Conservation (phyloP, 2,888 invertebrate species). For the Campoplex capitator region DNA sequence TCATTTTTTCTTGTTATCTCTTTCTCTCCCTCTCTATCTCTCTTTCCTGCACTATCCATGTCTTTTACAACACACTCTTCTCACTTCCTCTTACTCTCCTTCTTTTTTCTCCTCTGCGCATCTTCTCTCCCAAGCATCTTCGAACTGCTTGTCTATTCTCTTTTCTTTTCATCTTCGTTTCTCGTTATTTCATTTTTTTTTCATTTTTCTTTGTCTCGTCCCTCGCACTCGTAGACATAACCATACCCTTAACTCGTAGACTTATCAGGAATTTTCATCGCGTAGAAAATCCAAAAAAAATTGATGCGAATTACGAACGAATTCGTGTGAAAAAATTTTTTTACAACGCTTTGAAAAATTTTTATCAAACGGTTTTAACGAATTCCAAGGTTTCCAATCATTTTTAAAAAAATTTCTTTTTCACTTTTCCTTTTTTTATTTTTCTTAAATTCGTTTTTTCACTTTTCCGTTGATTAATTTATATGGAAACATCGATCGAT, state of each 20-base stretch:
- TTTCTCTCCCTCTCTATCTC: neutral
- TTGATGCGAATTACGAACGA: too few relatives aligned
- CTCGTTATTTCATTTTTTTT: conserved; percentile 54
- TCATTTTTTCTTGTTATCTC: neutral
- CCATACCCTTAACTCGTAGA: too few relatives aligned
- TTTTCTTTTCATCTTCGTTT: conserved; percentile 25
- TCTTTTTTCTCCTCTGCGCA: conserved; percentile 19
- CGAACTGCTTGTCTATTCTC: conserved; percentile 39
- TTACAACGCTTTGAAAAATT: too few relatives aligned
- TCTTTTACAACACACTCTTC: conserved; percentile 33
- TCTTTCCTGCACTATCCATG: conserved; percentile 45
- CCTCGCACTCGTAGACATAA: too few relatives aligned
- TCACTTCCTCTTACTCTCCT: neutral
- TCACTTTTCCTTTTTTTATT: neutral
- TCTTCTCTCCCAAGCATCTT: conserved; percentile 54
- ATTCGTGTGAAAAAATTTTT: too few relatives aligned
- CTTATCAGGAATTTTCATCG: too few relatives aligned
- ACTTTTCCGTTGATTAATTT: neutral
- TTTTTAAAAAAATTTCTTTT: neutral
- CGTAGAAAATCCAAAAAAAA: too few relatives aligned
- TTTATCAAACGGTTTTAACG: too few relatives aligned
- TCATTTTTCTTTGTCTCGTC: neutral
- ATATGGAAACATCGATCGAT: neutral
- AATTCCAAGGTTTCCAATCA: too few relatives aligned
- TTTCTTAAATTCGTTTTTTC: neutral